Evolutionary conservation across 2,888 invertebrate species (phyloP).

Genomic region (Acleris laterana): DNA sequence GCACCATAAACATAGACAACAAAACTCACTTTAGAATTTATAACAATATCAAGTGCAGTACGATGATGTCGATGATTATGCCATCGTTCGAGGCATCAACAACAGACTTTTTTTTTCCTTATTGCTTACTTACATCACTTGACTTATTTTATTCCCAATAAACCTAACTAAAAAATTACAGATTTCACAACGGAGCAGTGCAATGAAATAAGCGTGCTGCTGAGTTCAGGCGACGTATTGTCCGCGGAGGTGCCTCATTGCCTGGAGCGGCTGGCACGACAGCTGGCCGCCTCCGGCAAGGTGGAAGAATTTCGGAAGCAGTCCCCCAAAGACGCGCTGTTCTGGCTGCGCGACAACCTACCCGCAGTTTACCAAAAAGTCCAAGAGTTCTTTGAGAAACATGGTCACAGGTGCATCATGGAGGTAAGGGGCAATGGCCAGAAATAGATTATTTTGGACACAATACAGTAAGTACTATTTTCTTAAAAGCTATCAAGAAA

Average conservation of each 20-base stretch:
- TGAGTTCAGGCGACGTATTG: constrained; percentile 88
- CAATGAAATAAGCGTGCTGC: constrained; percentile 87
- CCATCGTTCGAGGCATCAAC: no score
- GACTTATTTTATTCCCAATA: no score
- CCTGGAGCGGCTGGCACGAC: constrained; percentile 71
- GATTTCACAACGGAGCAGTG: constrained; percentile 87
- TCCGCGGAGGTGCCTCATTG: constrained; percentile 90
- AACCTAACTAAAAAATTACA: constrained; percentile 49
- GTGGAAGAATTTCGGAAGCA: constrained; percentile 76
- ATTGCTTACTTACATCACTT: no score
- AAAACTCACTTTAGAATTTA: no score
- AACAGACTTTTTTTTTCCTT: no score
- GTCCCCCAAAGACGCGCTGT: constrained; percentile 74
- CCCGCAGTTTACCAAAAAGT: constrained; percentile 77
- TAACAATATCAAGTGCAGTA: no score
- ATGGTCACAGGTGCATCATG: constrained; percentile 88
- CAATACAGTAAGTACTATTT: no score
- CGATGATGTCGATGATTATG: no score
- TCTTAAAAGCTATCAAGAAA: no score
- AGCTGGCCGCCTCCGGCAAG: constrained; percentile 70
- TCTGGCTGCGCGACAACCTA: constrained; percentile 85
- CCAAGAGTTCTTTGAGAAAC: constrained; percentile 85
- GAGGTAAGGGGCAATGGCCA: constrained; percentile 71
- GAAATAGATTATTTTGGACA: not conserved
- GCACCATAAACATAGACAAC: no score